Conservation (phyloP, 2,888 invertebrate species). For the Aromia moschata region DNA sequence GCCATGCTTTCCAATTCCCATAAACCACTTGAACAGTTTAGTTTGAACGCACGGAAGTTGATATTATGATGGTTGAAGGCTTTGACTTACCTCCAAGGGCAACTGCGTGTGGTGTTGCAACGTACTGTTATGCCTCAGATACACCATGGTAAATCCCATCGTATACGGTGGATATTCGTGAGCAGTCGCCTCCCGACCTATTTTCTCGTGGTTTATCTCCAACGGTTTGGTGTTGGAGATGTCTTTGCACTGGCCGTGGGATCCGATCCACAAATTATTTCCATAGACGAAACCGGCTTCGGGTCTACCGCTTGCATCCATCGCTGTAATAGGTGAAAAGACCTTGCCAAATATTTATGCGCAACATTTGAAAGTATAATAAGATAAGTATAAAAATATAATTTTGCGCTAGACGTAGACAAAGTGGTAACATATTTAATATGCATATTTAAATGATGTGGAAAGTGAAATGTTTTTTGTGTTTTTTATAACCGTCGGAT, state of each 20-base stretch:
- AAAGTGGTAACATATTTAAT: not conserved
- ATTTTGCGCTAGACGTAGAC: no score
- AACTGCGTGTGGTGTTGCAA: conserved; percentile 60
- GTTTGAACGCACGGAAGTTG: no score
- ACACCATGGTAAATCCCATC: conserved; percentile 59
- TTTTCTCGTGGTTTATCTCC: conserved; percentile 47
- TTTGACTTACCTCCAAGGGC: conserved; percentile 60
- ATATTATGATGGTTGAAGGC: no score
- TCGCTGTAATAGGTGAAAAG: conserved; percentile 57
- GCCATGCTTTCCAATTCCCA: no score
- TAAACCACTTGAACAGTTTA: no score
- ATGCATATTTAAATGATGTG: not conserved
- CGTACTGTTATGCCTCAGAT: conserved; percentile 62
- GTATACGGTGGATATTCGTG: conserved; percentile 61
- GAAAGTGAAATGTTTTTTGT: not conserved
- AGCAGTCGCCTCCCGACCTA: conserved; percentile 50
- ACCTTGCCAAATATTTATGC: no score
- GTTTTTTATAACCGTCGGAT: not conserved
- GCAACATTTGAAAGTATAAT: not conserved
- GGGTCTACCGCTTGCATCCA: conserved; percentile 69
- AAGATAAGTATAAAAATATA: no score
- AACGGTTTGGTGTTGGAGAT: conserved; percentile 53
- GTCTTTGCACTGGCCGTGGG: conserved; percentile 64
- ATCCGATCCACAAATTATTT: conserved; percentile 70
- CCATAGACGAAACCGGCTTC: conserved; percentile 68